Percentiles rank a stretch among this genome's conserved stretches.
These are phyloP conservation scores for Gadopsis marmoratus DNA, from an alignment of 2,797 vertebrate species.

Conservation along the genomic window DNA sequence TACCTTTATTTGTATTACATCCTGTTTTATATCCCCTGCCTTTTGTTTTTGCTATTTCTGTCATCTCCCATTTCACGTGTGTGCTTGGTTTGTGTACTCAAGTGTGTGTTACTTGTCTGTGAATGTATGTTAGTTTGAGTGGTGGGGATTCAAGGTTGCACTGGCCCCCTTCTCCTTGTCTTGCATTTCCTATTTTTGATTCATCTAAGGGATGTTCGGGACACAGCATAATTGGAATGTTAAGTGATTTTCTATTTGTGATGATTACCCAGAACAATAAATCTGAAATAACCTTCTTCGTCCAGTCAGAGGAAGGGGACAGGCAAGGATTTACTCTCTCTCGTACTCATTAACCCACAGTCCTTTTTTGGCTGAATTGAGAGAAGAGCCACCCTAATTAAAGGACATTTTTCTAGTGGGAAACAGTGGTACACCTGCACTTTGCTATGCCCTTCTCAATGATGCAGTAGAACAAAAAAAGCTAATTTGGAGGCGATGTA, in stretches of 20 bases:
- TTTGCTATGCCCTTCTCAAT: constrained; percentile 34
- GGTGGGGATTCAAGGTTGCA: constrained; percentile 77
- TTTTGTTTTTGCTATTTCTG: constrained; percentile 74
- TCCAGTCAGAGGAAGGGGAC: constrained; percentile 62
- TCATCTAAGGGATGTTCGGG: constrained; percentile 68
- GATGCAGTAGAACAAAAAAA: constrained; percentile 6
- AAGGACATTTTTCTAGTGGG: constrained; percentile 36
- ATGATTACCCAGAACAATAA: constrained; percentile 79
- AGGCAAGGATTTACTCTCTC: constrained; percentile 49
- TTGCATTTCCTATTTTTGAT: constrained; percentile 77
- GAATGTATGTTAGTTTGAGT: constrained; percentile 55
- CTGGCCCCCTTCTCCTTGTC: constrained; percentile 67
- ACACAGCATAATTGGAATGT: constrained; percentile 76
- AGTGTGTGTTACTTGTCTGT: constrained; percentile 40
- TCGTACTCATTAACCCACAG: constrained; percentile 62
- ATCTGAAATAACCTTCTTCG: constrained; percentile 75
- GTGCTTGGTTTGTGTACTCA: constrained; percentile 34
- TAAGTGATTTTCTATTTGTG: constrained; percentile 81
- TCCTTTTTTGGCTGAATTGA: constrained; percentile 56
- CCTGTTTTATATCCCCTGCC: constrained; percentile 73
- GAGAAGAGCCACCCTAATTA: constrained; percentile 51
- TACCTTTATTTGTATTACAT: constrained; percentile 72
- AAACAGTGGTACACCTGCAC: constrained; percentile 31
- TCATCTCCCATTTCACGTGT: constrained; percentile 53
- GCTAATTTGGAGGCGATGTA: background rate